Evolutionary conservation across 2,113 vertebrate genomes (phyloP).

Genomic region (Microcebus lehilahytsara): DNA sequence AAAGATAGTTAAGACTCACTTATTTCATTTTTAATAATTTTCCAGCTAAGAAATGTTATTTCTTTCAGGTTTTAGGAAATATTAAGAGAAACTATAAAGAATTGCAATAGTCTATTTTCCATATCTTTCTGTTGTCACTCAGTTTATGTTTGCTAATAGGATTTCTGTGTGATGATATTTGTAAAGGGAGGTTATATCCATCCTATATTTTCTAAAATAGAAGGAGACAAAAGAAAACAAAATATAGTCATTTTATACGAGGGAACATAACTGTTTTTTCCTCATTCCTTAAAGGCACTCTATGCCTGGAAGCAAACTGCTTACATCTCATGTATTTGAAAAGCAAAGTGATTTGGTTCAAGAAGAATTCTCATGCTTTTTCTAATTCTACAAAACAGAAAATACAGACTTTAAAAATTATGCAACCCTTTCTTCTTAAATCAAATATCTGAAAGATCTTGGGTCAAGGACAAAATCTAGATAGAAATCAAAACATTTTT

Average conservation of each 20-base stretch:
- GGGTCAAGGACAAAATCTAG: no score
- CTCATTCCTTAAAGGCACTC: neutral
- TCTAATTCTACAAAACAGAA: neutral
- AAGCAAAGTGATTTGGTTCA: neutral
- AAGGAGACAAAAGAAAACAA: neutral
- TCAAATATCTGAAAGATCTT: neutral
- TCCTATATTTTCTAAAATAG: neutral
- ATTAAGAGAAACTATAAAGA: neutral
- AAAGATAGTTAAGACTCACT: neutral
- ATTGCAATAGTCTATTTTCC: neutral
- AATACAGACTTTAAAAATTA: neutral
- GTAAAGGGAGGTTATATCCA: neutral
- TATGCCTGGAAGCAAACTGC: neutral
- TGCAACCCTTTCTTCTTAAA: neutral
- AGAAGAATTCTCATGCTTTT: neutral
- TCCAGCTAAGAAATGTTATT: neutral
- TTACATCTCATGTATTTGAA: neutral
- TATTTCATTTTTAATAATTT: neutral
- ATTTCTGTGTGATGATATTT: neutral
- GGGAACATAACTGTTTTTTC: neutral
- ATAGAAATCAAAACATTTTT: no score
- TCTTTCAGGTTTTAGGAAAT: neutral
- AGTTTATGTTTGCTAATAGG: neutral
- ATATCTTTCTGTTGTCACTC: neutral
- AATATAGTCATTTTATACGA: neutral